Conservation (phyloP, 2,797 vertebrate species). For the Gorsachius magnificus region DNA sequence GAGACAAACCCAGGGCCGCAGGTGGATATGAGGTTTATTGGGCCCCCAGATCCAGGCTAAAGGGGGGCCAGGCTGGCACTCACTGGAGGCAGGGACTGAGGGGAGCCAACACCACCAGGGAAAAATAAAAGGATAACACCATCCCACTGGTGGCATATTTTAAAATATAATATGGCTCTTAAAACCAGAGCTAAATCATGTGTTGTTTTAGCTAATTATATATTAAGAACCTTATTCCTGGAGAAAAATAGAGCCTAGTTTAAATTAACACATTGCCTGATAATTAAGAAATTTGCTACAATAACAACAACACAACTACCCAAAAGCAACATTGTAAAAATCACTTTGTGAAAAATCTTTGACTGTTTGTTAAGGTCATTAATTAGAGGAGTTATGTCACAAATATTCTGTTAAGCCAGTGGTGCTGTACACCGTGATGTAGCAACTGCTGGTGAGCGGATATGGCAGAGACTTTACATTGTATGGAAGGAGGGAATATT, state of each 20-base stretch:
- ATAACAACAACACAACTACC: not conserved
- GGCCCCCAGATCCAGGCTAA: not conserved
- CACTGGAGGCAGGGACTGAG: not conserved
- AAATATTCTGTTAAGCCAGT: not conserved
- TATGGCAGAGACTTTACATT: not conserved
- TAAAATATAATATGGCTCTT: not conserved
- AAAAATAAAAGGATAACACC: not conserved
- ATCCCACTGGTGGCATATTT: not conserved
- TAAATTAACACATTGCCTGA: not conserved
- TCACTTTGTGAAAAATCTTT: not conserved
- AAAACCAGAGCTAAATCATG: not conserved
- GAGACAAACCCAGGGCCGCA: not conserved
- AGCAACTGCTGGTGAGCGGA: not conserved
- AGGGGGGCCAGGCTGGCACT: accelerated
- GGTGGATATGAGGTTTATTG: not conserved
- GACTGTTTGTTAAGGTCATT: not conserved
- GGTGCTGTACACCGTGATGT: not conserved
- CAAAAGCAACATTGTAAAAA: not conserved
- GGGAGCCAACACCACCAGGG: not conserved
- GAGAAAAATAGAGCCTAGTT: not conserved
- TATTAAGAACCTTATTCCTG: not conserved
- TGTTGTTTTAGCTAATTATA: not conserved
- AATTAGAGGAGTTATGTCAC: not conserved
- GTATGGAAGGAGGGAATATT: not conserved
- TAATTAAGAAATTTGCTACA: constrained; percentile 15